phyloP scores from a whole-genome alignment of 2,113 vertebrate species.

The Hucho hucho region DNA sequence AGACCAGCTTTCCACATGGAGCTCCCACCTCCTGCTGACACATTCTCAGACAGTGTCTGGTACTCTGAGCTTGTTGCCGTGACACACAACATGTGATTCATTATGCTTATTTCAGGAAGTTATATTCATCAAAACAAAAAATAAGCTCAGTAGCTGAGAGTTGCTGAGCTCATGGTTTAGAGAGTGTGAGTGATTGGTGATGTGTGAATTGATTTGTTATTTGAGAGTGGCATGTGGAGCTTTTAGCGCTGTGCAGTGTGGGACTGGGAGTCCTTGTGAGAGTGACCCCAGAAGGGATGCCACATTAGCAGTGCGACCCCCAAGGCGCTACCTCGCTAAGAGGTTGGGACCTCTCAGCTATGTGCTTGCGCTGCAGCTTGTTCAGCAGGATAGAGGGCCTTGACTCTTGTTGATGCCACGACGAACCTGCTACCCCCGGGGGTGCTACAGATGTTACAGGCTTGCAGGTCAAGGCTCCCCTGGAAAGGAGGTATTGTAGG shows the following conservation, averaged over 20 bases:
- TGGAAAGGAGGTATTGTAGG: neutral
- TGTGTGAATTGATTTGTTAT: neutral
- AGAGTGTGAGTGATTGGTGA: neutral
- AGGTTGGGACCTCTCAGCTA: neutral
- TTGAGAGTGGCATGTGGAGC: neutral
- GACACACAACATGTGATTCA: neutral
- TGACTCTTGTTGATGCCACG: slow-evolving; percentile 1
- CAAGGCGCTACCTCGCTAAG: neutral
- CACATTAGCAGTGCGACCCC: slow-evolving; percentile 9
- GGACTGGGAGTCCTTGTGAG: neutral
- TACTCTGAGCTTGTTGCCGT: neutral
- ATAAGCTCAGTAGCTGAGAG: neutral
- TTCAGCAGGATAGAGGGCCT: neutral
- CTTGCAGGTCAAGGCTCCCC: slow-evolving; percentile 2
- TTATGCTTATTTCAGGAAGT: neutral
- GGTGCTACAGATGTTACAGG: slow-evolving; percentile 2
- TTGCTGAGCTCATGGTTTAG: neutral
- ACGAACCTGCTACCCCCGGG: neutral
- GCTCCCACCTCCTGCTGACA: neutral
- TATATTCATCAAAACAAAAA: too few species aligned
- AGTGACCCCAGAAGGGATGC: neutral
- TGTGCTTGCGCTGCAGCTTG: neutral
- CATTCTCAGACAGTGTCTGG: neutral
- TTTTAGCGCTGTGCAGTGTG: slow-evolving; percentile 1
- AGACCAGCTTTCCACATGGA: neutral